Evolutionary conservation across 2,888 invertebrate genomes (phyloP), one percentile per base, ranked within the genome.

Genomic region (Tryphoninae sp.): DNA sequence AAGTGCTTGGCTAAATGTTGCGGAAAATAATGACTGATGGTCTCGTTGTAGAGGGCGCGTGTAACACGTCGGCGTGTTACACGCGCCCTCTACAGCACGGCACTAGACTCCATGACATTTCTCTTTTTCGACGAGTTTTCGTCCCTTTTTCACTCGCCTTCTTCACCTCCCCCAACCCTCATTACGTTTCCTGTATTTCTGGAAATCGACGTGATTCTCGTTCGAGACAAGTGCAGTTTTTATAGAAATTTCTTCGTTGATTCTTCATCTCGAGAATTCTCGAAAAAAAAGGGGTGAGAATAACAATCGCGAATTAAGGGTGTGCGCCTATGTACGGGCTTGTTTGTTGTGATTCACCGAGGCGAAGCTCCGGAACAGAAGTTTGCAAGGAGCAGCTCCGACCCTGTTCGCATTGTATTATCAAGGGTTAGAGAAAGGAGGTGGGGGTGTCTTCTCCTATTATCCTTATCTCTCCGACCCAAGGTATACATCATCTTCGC

Each of bases 11-110:
- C 90, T 91, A 91, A 91, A 91, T 91, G 91, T 91, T 90, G 90
- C 87, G 90, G 91, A 91, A 91, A 91, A 91, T 91, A 91, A 91
- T 91, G 90, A 91, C 90, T 90, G 90, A 91, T 91, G 89, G 89
- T 88, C 62, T 71, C 86, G 88, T 86, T 85, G 85, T 87, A 26
- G 64, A 84, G 64, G 74, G 73, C 85, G 73, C 85, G 82, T 80
- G 77, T 71, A 51, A 77, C 78, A 84, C 74, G 75, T 80, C 74
- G 53, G 42, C 68, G 64, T 61, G 53, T 67, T 51, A 22, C 19
- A 73, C 75, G 59, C 67, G 55, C 77, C 59, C 67, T 53, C 40
- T 19, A 19, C 19, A 19, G 19, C 19, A 26, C 67, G 51, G 51
- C 65, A 22, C 45, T 33, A 58, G 65, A 59, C 13, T 49, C 84